Base-by-base conservation (phyloP, 92 coral and sea anemone genomes). In the Zoanthus sociatus region DNA sequence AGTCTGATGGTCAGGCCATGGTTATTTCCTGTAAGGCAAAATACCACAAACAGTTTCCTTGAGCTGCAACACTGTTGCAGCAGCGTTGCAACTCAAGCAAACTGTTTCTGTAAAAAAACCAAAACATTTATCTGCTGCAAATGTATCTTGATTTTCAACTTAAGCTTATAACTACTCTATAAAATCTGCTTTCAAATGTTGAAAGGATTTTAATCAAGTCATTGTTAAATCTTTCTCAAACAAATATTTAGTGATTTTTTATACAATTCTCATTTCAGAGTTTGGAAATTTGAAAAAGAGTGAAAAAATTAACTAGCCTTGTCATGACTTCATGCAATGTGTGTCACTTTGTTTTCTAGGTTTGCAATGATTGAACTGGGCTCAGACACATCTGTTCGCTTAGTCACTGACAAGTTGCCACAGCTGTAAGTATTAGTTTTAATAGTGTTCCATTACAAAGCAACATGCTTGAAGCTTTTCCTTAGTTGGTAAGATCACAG, bases 301-400 rank as follows among this genome's bases (percentile, higher is more conserved):
- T 30, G 10, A 13, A 71, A 18, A 46, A 13, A 1, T 50, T 48
- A 26, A n/a, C 60, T 16, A 21, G 2, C 21, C 6, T 6, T 10
- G 17, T 53, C 50, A 15, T 53, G 7, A 17, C 64, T 76, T 48
- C 54, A 76, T 76, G 79, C 79, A n/a, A 15, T 30, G 42, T 76
- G 15, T 76, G 1, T 77, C 45, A 20, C 66, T 61, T 72, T 32
- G 21, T 66, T 6, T 60, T 88, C 54, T 88, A 97, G 99, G 84
- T 97, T 89, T 92, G 98, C 99, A 14, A 86, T 97, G 94, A 94
- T 97, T 78, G 99, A 97, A 84, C 90, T 97, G 60, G 99, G 99
- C 4, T 97, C 99, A 7, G 99, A 97, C 0, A 93, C 92, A 31
- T 95, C 99, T 31, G 95, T 88, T 12, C 91, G 92, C 33, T 88